These are phyloP conservation scores for Mormyrops boulengeri DNA, from an alignment of 2,797 vertebrate genomes.

Conservation along the genomic window DNA sequence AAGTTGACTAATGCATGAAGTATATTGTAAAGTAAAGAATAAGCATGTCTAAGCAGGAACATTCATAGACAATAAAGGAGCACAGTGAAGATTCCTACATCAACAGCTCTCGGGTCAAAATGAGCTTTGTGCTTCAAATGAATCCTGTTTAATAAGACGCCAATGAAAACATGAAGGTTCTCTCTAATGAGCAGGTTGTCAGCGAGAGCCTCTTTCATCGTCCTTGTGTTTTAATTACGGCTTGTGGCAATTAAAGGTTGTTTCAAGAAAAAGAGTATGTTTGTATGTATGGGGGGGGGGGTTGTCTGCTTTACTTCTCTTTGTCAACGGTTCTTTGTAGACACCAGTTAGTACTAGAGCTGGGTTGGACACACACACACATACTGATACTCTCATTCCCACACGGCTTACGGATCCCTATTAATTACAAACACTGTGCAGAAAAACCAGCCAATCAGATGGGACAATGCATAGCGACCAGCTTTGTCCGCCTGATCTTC, in stretches of 20 bases:
- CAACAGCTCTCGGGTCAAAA: background rate
- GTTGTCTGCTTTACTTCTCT: background rate
- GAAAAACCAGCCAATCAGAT: background rate
- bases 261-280: slow-evolving; percentile 6
- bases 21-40: background rate
- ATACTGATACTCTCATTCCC: background rate
- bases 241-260: slow-evolving; percentile 13
- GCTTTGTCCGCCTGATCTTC: background rate
- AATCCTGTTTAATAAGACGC: background rate
- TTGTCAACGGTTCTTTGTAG: background rate
- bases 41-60: background rate
- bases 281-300: background rate
- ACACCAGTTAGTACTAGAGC: background rate
- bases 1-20: background rate
- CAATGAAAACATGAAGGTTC: background rate
- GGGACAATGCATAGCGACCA: background rate
- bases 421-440: background rate
- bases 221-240: slow-evolving; percentile 17
- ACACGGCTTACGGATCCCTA: background rate
- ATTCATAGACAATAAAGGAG: background rate
- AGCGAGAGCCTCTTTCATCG: background rate
- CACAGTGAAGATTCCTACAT: background rate
- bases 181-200: slow-evolving; percentile 17
- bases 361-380: background rate
- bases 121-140: slow-evolving; percentile 10